These are phyloP conservation scores for Stenolophus ochropezus DNA, from an alignment of 2,888 invertebrate genomes.

Conservation along the genomic window DNA sequence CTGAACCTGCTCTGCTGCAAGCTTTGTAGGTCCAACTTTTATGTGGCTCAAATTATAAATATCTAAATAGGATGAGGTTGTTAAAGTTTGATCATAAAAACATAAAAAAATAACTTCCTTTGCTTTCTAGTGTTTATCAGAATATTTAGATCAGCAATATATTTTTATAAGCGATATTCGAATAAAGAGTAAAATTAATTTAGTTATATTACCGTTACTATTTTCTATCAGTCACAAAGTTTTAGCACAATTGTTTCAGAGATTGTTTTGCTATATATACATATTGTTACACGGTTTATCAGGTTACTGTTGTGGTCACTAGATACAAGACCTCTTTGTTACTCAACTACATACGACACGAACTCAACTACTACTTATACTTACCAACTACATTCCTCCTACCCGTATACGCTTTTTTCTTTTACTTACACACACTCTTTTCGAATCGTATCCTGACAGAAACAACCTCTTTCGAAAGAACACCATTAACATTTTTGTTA, in stretches of 20 bases:
- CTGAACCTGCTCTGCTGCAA: conserved; percentile 51
- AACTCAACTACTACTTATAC: not conserved
- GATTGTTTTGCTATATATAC: conserved; percentile 57
- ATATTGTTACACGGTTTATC: conserved; percentile 47
- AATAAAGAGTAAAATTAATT: conserved; percentile 55
- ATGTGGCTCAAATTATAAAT: conserved; percentile 58
- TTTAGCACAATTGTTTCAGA: conserved; percentile 59
- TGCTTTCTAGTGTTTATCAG: conserved; percentile 59
- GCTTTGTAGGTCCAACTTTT: conserved; percentile 53
- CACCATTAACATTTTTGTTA: not conserved
- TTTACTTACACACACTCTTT: not conserved
- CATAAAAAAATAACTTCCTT: conserved; percentile 53
- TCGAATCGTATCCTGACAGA: not conserved
- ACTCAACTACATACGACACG: conserved; percentile 32
- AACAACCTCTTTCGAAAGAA: not conserved
- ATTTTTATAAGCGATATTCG: conserved; percentile 61
- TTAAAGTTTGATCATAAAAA: conserved; percentile 56
- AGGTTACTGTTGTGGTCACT: conserved; percentile 23
- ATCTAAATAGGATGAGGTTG: conserved; percentile 55
- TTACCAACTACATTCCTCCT: not conserved
- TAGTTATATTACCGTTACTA: conserved; percentile 50
- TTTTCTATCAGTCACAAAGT: conserved; percentile 55
- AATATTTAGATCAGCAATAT: conserved; percentile 61
- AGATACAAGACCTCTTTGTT: conserved; percentile 21
- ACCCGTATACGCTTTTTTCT: not conserved